Conservation (phyloP, 2,797 vertebrate species). For the Botia almorhae region DNA sequence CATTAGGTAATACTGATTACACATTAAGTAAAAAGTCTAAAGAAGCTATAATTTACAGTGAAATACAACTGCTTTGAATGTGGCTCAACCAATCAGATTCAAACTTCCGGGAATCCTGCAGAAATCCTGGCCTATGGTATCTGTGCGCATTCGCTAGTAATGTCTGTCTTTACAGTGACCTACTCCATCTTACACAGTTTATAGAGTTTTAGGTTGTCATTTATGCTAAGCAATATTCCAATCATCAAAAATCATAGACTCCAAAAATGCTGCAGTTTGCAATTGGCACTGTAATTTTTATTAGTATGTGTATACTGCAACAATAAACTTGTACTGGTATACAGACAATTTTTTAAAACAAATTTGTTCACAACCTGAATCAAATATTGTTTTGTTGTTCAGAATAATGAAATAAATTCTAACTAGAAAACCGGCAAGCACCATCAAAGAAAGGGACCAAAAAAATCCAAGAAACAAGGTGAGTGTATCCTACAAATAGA, state of each 20-base stretch:
- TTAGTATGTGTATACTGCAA: constrained; percentile 96
- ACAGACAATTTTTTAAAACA: constrained; percentile 92
- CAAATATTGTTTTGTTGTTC: constrained; percentile 92
- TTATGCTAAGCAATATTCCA: neutral
- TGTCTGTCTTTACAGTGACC: neutral
- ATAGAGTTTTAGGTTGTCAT: neutral
- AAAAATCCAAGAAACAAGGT: constrained; percentile 77
- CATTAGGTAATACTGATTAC: no score
- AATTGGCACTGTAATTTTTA: constrained; percentile 95
- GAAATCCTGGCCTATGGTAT: neutral
- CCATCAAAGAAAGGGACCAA: constrained; percentile 95
- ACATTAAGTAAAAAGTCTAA: no score
- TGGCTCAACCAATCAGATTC: no score
- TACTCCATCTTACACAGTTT: neutral
- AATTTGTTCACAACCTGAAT: constrained; percentile 97
- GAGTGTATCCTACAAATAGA: constrained; percentile 97
- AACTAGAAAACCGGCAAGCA: constrained; percentile 97
- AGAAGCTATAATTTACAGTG: no score
- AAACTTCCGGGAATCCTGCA: no score
- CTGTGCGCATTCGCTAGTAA: neutral
- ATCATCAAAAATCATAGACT: constrained; percentile 34
- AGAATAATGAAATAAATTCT: constrained; percentile 94
- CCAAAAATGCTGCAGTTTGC: constrained; percentile 64
- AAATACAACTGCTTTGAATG: no score
- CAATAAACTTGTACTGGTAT: constrained; percentile 97